phyloP scores from a whole-genome alignment of 2,797 vertebrate genomes.

The Hoplostethus atlanticus region DNA sequence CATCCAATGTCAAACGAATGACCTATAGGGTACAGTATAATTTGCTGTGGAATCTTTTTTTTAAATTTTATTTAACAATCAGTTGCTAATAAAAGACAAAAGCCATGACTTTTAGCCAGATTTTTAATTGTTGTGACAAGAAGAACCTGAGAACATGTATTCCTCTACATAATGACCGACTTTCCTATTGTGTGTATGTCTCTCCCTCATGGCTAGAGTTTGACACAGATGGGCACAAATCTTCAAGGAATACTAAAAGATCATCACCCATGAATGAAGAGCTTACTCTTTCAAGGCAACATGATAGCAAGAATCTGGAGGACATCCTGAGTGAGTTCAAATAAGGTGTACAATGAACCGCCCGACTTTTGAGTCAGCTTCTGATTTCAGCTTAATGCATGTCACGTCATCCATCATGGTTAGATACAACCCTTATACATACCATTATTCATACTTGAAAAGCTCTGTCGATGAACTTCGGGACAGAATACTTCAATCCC shows the following conservation, averaged over 20 bases:
- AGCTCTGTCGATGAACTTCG: not conserved
- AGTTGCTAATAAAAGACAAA: too few species aligned
- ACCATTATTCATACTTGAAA: not conserved
- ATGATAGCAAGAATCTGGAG: not conserved
- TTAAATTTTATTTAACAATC: too few species aligned
- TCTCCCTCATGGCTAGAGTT: not conserved
- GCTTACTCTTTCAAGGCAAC: constrained; percentile 16
- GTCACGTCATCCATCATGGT: too few species aligned
- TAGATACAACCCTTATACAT: too few species aligned
- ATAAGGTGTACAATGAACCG: not conserved
- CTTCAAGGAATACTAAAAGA: not conserved
- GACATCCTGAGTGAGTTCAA: constrained; percentile 59
- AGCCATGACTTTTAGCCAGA: too few species aligned
- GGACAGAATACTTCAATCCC: not conserved
- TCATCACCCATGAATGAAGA: not conserved
- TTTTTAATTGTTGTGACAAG: too few species aligned
- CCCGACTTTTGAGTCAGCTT: not conserved
- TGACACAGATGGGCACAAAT: not conserved
- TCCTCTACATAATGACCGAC: too few species aligned
- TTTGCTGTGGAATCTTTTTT: too few species aligned
- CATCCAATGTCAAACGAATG: too few species aligned
- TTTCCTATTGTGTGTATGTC: not conserved
- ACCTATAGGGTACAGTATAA: too few species aligned
- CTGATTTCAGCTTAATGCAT: not conserved
- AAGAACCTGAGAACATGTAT: too few species aligned